phyloP scores from a whole-genome alignment of 1,140 invertebrate genomes.

The Atta cephalotes region DNA sequence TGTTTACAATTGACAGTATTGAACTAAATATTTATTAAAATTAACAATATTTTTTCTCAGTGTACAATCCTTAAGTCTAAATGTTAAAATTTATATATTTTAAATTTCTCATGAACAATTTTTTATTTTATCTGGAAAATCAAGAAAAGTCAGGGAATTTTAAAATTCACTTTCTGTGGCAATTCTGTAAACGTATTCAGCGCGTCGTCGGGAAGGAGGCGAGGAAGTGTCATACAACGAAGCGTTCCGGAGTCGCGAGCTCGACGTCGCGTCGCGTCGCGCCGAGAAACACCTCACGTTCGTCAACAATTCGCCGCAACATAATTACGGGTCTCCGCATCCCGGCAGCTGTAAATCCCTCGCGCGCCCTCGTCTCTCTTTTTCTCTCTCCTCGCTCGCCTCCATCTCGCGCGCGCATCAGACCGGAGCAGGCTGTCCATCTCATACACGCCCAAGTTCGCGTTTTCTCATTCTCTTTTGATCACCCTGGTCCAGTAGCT shows the following conservation, averaged over 20 bases:
- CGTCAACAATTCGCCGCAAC: constrained; percentile 48
- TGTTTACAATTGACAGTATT: too few relatives aligned
- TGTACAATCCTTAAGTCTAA: too few relatives aligned
- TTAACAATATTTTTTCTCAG: too few relatives aligned
- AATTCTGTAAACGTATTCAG: too few relatives aligned
- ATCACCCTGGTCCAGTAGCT: neutral
- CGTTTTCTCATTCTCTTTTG: neutral
- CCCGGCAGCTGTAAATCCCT: constrained; percentile 67
- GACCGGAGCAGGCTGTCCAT: neutral
- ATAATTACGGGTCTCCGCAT: constrained; percentile 52
- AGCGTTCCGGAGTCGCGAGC: neutral
- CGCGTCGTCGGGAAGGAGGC: neutral
- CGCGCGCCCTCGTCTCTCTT: constrained; percentile 58
- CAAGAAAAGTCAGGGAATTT: too few relatives aligned
- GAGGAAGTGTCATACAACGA: constrained; percentile 10
- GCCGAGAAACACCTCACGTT: constrained; percentile 27
- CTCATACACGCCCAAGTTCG: neutral
- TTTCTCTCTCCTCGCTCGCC: constrained; percentile 27
- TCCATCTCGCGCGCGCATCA: constrained; percentile 16
- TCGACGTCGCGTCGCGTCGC: neutral
- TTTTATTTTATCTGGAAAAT: too few relatives aligned
- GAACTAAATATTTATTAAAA: too few relatives aligned
- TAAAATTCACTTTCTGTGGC: too few relatives aligned
- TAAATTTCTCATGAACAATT: too few relatives aligned
- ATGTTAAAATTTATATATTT: too few relatives aligned